Conservation (phyloP, 2,113 vertebrate genomes). For the Acrocephalus arundinaceus region DNA sequence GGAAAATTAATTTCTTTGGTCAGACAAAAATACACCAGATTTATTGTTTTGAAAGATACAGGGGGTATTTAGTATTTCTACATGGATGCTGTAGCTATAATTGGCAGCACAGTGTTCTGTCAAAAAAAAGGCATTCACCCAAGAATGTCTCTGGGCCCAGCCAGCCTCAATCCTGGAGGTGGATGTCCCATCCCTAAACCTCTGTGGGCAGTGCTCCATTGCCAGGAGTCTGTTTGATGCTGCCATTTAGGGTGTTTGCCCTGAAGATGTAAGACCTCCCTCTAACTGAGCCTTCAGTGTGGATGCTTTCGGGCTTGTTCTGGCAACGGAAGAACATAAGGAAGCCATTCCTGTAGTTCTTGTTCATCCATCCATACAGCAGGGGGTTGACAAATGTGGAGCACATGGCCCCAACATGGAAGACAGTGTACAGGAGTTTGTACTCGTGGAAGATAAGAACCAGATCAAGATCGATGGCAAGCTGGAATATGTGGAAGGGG, state of each 20-base stretch:
- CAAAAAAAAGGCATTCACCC: neutral
- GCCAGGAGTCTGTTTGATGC: slow-evolving; percentile 62
- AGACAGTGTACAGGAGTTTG: slow-evolving; percentile 89
- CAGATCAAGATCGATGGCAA: slow-evolving; percentile 88
- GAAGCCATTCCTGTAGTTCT: slow-evolving; percentile 92
- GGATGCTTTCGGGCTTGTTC: slow-evolving; percentile 82
- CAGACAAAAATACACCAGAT: slow-evolving; percentile 16
- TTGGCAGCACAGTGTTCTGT: neutral
- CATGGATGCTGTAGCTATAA: neutral
- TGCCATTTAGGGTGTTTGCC: slow-evolving; percentile 76
- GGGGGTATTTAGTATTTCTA: neutral
- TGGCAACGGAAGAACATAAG: slow-evolving; percentile 89
- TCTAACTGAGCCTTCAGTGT: slow-evolving; percentile 83
- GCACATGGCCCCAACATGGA: slow-evolving; percentile 91
- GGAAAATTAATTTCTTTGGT: neutral
- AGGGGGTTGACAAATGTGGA: slow-evolving; percentile 90
- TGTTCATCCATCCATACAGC: slow-evolving; percentile 95
- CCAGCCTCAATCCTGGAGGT: neutral
- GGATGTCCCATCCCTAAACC: slow-evolving; percentile 68
- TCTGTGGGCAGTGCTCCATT: slow-evolving; percentile 79
- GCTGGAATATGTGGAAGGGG: slow-evolving; percentile 88
- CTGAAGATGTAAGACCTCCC: slow-evolving; percentile 77
- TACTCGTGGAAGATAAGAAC: slow-evolving; percentile 86
- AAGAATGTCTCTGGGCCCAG: neutral
- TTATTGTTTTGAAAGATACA: slow-evolving; percentile 45